Conservation (phyloP, 1,140 invertebrate genomes). For the Scylla paramamosain region DNA sequence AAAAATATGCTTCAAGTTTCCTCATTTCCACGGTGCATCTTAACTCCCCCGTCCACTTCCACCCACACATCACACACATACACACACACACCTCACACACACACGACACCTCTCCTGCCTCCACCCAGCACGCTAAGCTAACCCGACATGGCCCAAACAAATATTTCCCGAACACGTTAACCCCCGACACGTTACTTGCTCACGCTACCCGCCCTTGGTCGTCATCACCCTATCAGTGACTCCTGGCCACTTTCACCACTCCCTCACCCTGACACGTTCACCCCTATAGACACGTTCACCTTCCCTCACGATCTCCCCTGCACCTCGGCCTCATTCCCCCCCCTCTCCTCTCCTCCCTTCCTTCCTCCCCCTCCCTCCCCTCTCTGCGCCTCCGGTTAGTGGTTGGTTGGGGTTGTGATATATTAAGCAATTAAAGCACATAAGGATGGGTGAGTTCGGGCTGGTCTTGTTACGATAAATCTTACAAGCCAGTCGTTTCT, state of each 20-base stretch:
- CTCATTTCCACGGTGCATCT: no score
- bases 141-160: no score
- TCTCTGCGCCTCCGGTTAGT: not conserved
- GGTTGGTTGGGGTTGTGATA: not conserved
- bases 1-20: no score
- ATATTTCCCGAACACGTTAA: no score
- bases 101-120: not conserved
- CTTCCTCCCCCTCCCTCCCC: not conserved
- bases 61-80: no score
- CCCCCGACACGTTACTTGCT: no score
- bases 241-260: no score
- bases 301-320: not conserved
- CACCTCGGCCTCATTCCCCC: not conserved
- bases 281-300: not conserved
- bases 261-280: no score
- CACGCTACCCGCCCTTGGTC: no score
- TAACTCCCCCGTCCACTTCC: no score
- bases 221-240: no score
- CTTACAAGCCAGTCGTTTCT: not conserved
- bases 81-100: not conserved
- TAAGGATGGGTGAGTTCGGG: not conserved
- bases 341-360: not conserved
- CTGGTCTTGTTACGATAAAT: not conserved
- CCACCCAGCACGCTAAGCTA: no score
- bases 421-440: not conserved